Percentiles rank a stretch among this genome's conserved stretches.
phyloP scores from a whole-genome alignment of 1,140 invertebrate species.

The Dinothrombium tinctorium region DNA sequence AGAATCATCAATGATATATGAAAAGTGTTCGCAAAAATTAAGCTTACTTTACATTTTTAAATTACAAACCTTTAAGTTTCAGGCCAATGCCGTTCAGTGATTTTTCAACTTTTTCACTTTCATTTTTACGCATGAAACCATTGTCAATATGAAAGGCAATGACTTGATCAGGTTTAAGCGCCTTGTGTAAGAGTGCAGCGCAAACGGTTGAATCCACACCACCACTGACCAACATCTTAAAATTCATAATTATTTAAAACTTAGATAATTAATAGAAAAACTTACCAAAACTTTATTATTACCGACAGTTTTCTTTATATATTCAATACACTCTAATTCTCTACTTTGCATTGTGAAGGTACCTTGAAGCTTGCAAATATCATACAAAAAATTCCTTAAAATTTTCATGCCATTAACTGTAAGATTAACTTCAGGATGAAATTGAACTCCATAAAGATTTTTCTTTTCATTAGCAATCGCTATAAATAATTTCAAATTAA shows the following conservation, averaged over 20 bases:
- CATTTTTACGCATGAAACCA: constrained; percentile 92
- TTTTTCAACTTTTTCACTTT: constrained; percentile 63
- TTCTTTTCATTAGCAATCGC: constrained; percentile 76
- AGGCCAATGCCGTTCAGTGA: constrained; percentile 64
- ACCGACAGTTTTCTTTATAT: constrained; percentile 70
- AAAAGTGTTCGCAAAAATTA: constrained; percentile 2
- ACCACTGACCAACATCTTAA: constrained; percentile 69
- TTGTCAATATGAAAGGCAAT: constrained; percentile 96
- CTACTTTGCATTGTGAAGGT: constrained; percentile 67
- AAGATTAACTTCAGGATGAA: constrained; percentile 90
- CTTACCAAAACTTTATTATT: constrained; percentile 77
- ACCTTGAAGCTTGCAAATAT: constrained; percentile 58
- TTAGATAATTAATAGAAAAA: constrained; percentile 15
- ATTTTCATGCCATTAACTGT: constrained; percentile 73
- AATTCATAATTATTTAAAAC: constrained; percentile 10
- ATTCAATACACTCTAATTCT: constrained; percentile 74
- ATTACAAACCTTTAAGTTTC: constrained; percentile 50
- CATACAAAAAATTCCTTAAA: constrained; percentile 82
- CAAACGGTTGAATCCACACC: constrained; percentile 97
- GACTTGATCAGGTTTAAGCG: constrained; percentile 64
- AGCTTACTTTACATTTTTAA: too few species aligned
- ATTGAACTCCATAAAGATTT: constrained; percentile 80
- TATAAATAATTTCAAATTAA: constrained; percentile 14
- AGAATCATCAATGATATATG: constrained; percentile 3
- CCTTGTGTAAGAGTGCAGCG: constrained; percentile 72